phyloP scores from a whole-genome alignment of 2,797 vertebrate species.

The Rhinogobio ventralis region DNA sequence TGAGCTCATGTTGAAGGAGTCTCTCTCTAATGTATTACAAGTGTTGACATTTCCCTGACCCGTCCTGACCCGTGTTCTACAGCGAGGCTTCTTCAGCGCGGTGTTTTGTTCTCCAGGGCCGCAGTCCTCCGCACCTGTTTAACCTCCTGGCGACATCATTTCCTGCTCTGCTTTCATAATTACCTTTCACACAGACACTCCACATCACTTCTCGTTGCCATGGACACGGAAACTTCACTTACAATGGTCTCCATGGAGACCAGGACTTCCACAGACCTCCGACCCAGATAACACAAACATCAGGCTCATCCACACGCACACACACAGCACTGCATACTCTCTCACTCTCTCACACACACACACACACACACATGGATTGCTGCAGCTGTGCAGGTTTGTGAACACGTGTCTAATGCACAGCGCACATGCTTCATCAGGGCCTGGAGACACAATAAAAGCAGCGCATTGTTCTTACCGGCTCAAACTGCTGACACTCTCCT shows the following conservation, averaged over 20 bases:
- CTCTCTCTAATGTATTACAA: not conserved
- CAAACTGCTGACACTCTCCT: not conserved
- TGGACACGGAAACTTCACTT: constrained; percentile 21
- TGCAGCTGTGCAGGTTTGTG: not conserved
- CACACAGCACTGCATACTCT: not conserved
- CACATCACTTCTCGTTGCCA: constrained; percentile 4
- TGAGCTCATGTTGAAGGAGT: not conserved
- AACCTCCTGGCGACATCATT: constrained; percentile 44
- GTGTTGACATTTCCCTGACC: not conserved
- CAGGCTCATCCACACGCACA: not conserved
- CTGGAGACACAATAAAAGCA: not conserved
- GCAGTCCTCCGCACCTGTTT: constrained; percentile 45
- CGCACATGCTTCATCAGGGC: not conserved
- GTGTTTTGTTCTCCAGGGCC: constrained; percentile 15
- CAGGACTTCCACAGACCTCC: constrained; percentile 27
- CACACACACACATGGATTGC: too few relatives aligned
- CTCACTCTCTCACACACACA: too few relatives aligned
- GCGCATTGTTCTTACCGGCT: not conserved
- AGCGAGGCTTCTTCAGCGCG: not conserved
- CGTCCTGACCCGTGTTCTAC: not conserved
- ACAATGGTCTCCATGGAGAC: constrained; percentile 42
- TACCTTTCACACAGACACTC: not conserved
- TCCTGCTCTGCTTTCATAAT: constrained; percentile 35
- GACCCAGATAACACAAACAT: constrained; percentile 27
- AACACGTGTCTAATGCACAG: not conserved